Evolutionary conservation across 1,140 invertebrate genomes (phyloP).

Genomic region (Rhyzopertha dominica): DNA sequence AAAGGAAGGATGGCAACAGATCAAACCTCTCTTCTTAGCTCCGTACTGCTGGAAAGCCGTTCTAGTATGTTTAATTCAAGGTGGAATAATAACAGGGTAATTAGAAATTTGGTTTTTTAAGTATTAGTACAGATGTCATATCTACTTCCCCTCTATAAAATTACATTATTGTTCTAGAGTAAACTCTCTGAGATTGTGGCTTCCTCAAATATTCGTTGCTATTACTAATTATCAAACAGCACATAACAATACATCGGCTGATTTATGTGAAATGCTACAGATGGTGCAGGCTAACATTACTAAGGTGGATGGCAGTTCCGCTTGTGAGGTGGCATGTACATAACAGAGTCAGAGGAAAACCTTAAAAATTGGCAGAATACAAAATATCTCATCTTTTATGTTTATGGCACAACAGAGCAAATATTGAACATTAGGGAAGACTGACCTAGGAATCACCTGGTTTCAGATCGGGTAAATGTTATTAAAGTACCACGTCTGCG

Average conservation of each 20-base stretch:
- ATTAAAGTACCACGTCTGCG: too few relatives aligned
- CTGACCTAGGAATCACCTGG: too few relatives aligned
- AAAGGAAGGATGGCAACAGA: conserved; percentile 25
- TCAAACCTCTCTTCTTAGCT: conserved; percentile 23
- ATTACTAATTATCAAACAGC: conserved; percentile 38
- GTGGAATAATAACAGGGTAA: conserved; percentile 28
- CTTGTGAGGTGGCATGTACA: too few relatives aligned
- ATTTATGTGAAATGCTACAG: conserved; percentile 31
- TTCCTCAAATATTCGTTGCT: conserved; percentile 58
- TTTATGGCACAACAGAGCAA: too few relatives aligned
- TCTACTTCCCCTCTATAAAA: conserved; percentile 2
- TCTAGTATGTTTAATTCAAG: conserved; percentile 27
- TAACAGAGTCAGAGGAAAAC: too few relatives aligned
- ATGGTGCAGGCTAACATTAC: conserved; percentile 18
- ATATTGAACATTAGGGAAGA: too few relatives aligned
- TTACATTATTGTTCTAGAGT: conserved; percentile 31
- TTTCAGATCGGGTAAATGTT: too few relatives aligned
- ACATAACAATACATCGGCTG: conserved; percentile 15
- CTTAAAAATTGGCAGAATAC: too few relatives aligned
- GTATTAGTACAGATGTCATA: too few relatives aligned
- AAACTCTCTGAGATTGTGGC: conserved; percentile 55
- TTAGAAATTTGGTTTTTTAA: neutral
- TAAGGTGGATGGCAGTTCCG: neutral
- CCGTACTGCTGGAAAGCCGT: conserved; percentile 24
- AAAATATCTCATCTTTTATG: too few relatives aligned